Evolutionary conservation across 2,113 vertebrate species (phyloP), one percentile per base, ranked within the genome.

Genomic region (Periophthalmodon schlosseri): DNA sequence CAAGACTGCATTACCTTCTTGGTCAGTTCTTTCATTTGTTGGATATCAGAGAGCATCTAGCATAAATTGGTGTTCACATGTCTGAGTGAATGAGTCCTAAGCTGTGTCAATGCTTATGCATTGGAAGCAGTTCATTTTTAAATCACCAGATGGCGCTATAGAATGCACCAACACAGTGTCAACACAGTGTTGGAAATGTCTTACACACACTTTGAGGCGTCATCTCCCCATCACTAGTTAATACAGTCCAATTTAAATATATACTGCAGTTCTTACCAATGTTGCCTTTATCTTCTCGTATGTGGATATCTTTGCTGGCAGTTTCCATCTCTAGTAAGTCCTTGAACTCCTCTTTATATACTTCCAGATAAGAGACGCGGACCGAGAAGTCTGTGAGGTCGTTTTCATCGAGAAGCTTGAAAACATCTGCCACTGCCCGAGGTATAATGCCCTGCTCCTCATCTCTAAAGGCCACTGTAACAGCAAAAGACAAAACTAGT

Each of bases 361-460:
- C 96, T 75, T 99, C 98, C 86, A 99, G 88, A 90, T 99, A 99
- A 68, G 97, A 98, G 50, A 99, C 95, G 5, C 95, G 93, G 66
- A 99, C 93, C 0, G 95, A 95, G 71, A 96, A 98, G 89, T 98
- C 96, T 0, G 94, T 91, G 50, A 98, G 93, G 87, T 98, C 95
- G 1, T 97, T 98, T 91, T 99, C 97, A 56, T 99, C 97, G 0
- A 99, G 95, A n/a, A 98, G 93, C 90, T 95, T 96, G 90, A 99
- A 99, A 75, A 96, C 90, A 86, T 99, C 98, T 0, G 97, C 97
- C 91, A 98, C 95, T 64, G 97, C 96, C 64, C 96, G 93, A 0
- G 96, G 97, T 74, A 99, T 97, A 88, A 99, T 94, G 57, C 97
- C 97, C 90, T 98, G 97, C 74, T 98, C 96, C 0, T 99, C 97